Conservation (phyloP, 2,113 vertebrate genomes). For the Poeciliopsis retropinna region DNA sequence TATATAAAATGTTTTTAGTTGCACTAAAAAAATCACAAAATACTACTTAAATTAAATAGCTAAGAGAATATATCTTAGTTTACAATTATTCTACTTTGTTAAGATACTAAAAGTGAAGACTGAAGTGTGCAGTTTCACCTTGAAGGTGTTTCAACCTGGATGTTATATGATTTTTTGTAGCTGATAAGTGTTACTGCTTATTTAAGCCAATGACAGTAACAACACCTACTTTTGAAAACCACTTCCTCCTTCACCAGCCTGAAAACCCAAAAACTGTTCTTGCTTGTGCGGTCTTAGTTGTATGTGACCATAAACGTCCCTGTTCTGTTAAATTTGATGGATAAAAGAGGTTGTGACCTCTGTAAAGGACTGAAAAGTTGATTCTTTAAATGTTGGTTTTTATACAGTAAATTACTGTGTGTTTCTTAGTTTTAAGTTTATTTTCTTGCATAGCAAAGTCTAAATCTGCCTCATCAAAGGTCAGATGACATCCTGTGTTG, state of each 20-base stretch:
- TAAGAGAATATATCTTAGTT: background rate
- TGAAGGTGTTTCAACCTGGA: background rate
- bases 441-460: background rate
- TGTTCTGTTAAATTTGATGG: background rate
- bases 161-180: background rate
- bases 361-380: background rate
- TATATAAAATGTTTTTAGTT: background rate
- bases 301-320: background rate
- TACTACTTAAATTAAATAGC: background rate
- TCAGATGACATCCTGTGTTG: constrained; percentile 31
- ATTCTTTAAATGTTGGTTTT: background rate
- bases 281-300: background rate
- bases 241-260: background rate
- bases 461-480: background rate
- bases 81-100: background rate
- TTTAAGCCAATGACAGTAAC: background rate
- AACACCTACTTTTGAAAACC: background rate
- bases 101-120: too few relatives aligned
- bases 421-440: background rate
- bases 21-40: background rate
- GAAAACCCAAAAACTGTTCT: background rate
- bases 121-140: background rate
- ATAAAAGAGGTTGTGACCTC: background rate
- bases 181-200: background rate
- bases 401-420: background rate